Evolutionary conservation across 2,113 vertebrate species (phyloP), one percentile per base, ranked within the genome.

Genomic region (Prionailurus bengalensis): DNA sequence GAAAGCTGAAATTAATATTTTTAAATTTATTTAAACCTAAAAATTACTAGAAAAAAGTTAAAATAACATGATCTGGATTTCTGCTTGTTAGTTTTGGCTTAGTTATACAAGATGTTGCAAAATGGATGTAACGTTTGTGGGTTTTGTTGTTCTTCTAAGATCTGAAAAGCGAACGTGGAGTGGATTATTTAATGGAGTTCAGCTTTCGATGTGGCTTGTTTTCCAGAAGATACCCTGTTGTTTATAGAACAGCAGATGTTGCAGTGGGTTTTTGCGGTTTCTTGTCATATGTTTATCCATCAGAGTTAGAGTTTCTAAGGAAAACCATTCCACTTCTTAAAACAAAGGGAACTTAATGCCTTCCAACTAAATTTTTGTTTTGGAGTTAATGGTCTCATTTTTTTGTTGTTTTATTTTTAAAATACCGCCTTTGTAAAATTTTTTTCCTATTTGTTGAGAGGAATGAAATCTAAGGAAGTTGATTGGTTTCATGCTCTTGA

Each of bases 191-290:
- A 15, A 36, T 94, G 14, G 25, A 42, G 71, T 63, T 39, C 70
- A 65, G 87, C 73, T 90, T 95, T 92, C 36, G 0, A 10, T 73
- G 65, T 70, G 74, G 4, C 79, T 92, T 68, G 31, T 42, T 91
- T 92, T 92, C 93, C 42, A 11, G 65, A 65, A 65, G 91, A n/a
- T 65, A 80, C 21, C 33, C 39, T 86, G 23, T 65, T 95, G 90
- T 97, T 95, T 94, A 95, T 63, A 83, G 92, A 88, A 92, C 96
- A 97, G 48, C 95, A 95, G 92, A 96, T 95, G 71, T 16, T 48
- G 80, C 39, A 4, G 0, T 74, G 84, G 27, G 19, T 29, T 97
- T 97, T 81, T 70, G 51, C 23, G 61, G 42, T 94, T 95, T 96
- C n/a, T 91, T 89, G 68, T 95, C 48, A n/a, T 82, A 78, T 74